Evolutionary conservation across 2,888 invertebrate species (phyloP), one percentile per base, ranked within the genome.

Genomic region (Leucania comma): DNA sequence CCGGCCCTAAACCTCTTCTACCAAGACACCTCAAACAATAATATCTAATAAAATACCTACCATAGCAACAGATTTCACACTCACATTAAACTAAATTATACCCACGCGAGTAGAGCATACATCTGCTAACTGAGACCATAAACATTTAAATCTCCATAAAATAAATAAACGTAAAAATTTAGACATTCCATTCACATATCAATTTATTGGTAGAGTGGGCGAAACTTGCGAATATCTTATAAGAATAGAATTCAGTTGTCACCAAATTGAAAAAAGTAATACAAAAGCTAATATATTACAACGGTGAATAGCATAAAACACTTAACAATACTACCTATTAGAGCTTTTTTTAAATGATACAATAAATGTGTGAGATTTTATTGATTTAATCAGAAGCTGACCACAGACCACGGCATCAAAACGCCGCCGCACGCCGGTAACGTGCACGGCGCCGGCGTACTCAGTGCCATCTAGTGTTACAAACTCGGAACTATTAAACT

Each of bases 231-330:
- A 75, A 50, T 10, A 68, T 46, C 14, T 62, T 8, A 3, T 12
- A 59, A 14, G 17, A 71, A 64, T 32, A 61, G 10, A 60, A 61
- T 82, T 67, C 76, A 80, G 60, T 63, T 72, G 48, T 72, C 58
- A 59, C 26, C 20, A 35, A 57, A 63, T 65, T 57, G 4, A 60
- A 58, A 51, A 62, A 68, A 63, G 2, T 24, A 0, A 71, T 71
- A 58, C 50, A 64, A 67, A 69, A 32, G 14, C 26, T 29, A 63
- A 78, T 70, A 57, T 17, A 68, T 46, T 29, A 42, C 20, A 83
- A 83, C 84, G 83, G 81, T 70, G 51, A 48, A 50, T 17, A 57
- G 17, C 50, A 56, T 80, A 70, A 69, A 68, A 71, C 51, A 71
- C 42, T 48, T 46, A 68, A 68, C 24, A 68, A 70, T 48, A 51